A percentile compares a stretch with the other conserved stretches of the same genome.
Conservation (phyloP, 2,888 invertebrate genomes). For the Drosophila pegasa region DNA sequence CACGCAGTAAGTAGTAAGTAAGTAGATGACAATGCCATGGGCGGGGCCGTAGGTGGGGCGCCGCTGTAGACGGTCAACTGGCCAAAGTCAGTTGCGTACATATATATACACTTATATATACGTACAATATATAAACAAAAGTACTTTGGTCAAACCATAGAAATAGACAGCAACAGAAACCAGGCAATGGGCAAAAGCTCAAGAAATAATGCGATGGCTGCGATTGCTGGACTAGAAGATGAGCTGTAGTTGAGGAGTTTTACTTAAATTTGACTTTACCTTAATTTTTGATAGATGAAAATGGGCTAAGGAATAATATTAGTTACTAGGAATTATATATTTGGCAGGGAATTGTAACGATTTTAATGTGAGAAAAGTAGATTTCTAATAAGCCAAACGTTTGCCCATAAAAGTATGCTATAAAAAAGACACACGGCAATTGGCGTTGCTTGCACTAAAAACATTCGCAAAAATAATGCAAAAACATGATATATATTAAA, state of each 20-base stretch:
- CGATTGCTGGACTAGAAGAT: background rate
- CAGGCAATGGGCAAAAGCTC: conserved; percentile 6
- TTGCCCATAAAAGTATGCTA: conserved; percentile 12
- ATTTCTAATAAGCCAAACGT: background rate
- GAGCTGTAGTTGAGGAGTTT: background rate
- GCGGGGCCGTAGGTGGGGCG: conserved; percentile 9
- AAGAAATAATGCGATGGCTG: background rate
- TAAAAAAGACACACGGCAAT: background rate
- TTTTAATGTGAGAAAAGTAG: background rate
- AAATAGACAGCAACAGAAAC: conserved; percentile 50
- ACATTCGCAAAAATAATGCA: no score
- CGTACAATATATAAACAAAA: conserved; percentile 32
- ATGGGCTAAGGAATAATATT: no score
- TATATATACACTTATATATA: conserved; percentile 6
- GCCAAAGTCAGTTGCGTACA: conserved; percentile 36
- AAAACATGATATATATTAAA: no score
- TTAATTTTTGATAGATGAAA: no score
- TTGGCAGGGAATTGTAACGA: no score
- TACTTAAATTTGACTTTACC: background rate
- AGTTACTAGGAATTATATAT: no score
- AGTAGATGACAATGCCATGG: conserved; percentile 72
- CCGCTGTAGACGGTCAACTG: conserved; percentile 29
- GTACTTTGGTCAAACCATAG: conserved; percentile 54
- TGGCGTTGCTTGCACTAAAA: no score
- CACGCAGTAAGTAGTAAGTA: conserved; percentile 76